Evolutionary conservation across 1,140 invertebrate genomes (phyloP).

Genomic region (Papilio xuthus): DNA sequence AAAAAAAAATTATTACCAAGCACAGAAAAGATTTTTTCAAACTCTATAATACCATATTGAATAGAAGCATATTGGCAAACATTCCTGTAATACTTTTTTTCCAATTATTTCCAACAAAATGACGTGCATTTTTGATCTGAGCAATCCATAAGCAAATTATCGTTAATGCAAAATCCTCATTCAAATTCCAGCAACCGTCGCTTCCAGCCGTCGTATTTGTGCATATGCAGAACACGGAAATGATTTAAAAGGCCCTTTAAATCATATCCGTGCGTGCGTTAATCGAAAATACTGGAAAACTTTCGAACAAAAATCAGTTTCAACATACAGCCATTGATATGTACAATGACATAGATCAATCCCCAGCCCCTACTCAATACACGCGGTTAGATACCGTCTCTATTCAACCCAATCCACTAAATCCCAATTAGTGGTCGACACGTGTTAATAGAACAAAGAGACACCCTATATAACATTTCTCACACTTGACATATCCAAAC

Average conservation of each 20-base stretch:
- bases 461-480: neutral
- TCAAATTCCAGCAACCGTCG: conserved; percentile 21
- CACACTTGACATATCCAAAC: neutral
- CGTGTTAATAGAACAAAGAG: conserved; percentile 28
- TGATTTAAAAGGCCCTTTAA: conserved; percentile 24
- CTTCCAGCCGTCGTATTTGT: conserved; percentile 27
- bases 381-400: conserved; percentile 30
- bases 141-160: conserved; percentile 23
- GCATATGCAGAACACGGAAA: conserved; percentile 18
- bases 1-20: neutral
- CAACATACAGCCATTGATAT: neutral
- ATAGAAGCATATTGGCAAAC: neutral
- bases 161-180: conserved; percentile 22
- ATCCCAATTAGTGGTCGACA: conserved; percentile 35
- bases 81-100: neutral
- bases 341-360: conserved; percentile 11
- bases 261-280: conserved; percentile 15
- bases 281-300: conserved; percentile 35
- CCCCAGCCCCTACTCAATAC: conserved; percentile 26
- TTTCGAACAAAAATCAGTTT: conserved; percentile 26
- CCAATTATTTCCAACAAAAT: conserved; percentile 16
- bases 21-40: neutral
- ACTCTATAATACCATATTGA: neutral
- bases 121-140: conserved; percentile 16
- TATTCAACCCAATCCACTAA: conserved; percentile 26